Evolutionary conservation across 2,888 invertebrate genomes (phyloP).

Genomic region (Leptopilina myrica): DNA sequence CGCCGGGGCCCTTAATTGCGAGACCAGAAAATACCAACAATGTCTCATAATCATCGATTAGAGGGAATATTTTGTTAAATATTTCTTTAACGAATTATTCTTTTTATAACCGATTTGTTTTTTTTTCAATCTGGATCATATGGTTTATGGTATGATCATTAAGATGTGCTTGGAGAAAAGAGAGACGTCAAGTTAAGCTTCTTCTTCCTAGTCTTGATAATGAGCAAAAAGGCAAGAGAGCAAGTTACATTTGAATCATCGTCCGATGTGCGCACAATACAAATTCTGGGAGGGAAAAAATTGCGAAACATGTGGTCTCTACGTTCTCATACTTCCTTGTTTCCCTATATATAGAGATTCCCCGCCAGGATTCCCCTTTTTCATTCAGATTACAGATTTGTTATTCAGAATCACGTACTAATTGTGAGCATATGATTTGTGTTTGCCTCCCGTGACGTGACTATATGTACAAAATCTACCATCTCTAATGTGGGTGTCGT

Average conservation of each 20-base stretch:
- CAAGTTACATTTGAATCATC: constrained; percentile 12
- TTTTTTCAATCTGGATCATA: too few species aligned
- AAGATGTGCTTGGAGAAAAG: background rate
- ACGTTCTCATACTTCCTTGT: constrained; percentile 30
- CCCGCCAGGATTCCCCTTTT: constrained; percentile 29
- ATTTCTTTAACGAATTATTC: too few species aligned
- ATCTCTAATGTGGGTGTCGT: constrained; percentile 17
- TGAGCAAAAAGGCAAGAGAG: background rate
- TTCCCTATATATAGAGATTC: constrained; percentile 39
- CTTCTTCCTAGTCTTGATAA: constrained; percentile 15
- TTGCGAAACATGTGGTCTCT: constrained; percentile 26
- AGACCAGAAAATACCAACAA: constrained; percentile 6
- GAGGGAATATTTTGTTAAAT: too few species aligned
- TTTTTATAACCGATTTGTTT: too few species aligned
- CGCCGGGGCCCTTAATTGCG: constrained; percentile 24
- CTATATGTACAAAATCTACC: too few species aligned
- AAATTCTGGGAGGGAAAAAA: constrained; percentile 6
- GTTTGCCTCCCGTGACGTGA: too few species aligned
- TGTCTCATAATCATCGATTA: too few species aligned
- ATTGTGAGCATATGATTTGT: background rate
- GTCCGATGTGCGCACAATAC: background rate
- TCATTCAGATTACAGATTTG: constrained; percentile 9
- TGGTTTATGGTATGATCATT: background rate
- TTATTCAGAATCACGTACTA: constrained; percentile 33
- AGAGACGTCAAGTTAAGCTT: background rate